These are phyloP conservation scores for Dynastes hyllus DNA, from an alignment of 2,888 invertebrate species.

Conservation along the genomic window DNA sequence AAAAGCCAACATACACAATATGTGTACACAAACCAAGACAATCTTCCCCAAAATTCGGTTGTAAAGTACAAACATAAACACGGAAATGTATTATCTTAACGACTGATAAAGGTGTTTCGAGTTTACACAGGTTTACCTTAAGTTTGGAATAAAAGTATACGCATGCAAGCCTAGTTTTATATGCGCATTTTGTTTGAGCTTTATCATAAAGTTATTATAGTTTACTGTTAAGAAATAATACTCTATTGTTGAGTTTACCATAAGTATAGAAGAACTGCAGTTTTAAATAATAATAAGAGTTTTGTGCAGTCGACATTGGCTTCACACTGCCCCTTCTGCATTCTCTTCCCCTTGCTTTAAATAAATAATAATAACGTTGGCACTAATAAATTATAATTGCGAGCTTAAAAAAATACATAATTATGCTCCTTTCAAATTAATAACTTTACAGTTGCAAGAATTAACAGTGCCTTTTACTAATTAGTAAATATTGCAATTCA, in stretches of 20 bases:
- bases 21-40: slow-evolving; percentile 52
- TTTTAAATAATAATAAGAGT: too few relatives aligned
- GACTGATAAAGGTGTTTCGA: slow-evolving; percentile 47
- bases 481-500: too few relatives aligned
- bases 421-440: too few relatives aligned
- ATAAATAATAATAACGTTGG: too few relatives aligned
- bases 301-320: too few relatives aligned
- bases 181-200: slow-evolving; percentile 3
- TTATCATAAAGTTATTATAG: slow-evolving; percentile 24
- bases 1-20: slow-evolving; percentile 56
- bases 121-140: slow-evolving; percentile 52
- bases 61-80: slow-evolving; percentile 55
- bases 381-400: too few relatives aligned
- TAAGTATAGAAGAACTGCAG: too few relatives aligned
- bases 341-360: too few relatives aligned
- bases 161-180: slow-evolving; percentile 15
- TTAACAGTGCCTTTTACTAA: too few relatives aligned
- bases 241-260: not conserved
- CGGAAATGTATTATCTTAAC: slow-evolving; percentile 55
- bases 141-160: slow-evolving; percentile 38
- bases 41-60: slow-evolving; percentile 55
- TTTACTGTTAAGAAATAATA: not conserved
- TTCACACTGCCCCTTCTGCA: too few relatives aligned
- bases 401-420: too few relatives aligned
- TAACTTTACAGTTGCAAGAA: too few relatives aligned